Base-by-base conservation (phyloP, 2,888 invertebrate genomes). In the Drosophila cognata region DNA sequence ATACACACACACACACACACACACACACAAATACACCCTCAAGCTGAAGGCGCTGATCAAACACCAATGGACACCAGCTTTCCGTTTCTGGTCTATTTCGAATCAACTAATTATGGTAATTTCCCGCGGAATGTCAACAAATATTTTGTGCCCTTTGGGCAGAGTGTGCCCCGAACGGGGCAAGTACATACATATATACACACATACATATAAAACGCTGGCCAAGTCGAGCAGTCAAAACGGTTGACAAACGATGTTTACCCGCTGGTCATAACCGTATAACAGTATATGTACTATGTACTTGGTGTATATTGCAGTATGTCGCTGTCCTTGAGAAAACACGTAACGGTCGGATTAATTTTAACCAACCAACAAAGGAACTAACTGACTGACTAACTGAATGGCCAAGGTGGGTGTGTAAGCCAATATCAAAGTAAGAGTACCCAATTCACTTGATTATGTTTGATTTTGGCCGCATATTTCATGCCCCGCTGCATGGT, bases 21-120 rank as follows among this genome's bases (percentile, higher is more conserved):
- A 36, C 16, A 21, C 21, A 50, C 10, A 50, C 29, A 29, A 10
- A 28, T 16, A 28, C 50, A 50, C 50, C 10, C n/a, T n/a, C 51
- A 51, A 46, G 33, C 51, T 50, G 58, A 28, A 52, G 55, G 62
- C 62, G 52, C 71, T 74, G 79, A 78, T 89, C 79, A 84, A 84
- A 84, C 79, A 86, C 25, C 65, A 70, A 76, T 74, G 75, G 68
- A 65, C 58, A 74, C 16, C 70, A 82, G 85, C 84, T 76, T 56
- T 65, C 73, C 72, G 71, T 63, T 80, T 57, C 38, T 76, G 90
- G 74, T 79, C 77, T 81, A 76, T 62, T 83, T 65, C 73, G 72
- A 86, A 90, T 86, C 91, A 91, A 91, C 91, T 91, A 91, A 91
- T 91, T 91, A 91, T 89, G 91, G 91, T 91, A 91, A 91, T 91